Evolutionary conservation across 2,888 invertebrate species (phyloP), one percentile per base, ranked within the genome.

Genomic region (Philereme transversata): DNA sequence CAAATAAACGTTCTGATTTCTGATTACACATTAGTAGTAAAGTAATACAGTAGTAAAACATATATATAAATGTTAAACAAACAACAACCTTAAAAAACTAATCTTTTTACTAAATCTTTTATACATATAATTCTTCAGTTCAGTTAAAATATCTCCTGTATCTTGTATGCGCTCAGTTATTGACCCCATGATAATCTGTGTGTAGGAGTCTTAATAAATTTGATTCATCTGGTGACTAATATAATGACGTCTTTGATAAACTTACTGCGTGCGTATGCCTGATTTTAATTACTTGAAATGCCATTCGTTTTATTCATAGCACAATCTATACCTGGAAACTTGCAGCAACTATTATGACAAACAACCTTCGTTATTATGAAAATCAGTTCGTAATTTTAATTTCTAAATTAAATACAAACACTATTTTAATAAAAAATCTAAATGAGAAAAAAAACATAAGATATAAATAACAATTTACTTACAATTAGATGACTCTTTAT

Each of bases 141-240:
- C 9, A 55, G 51, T 63, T 61, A 33, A 51, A 56, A 57, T 49
- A 44, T 51, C 46, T 55, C 34, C 22, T 61, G 57, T 54, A 61
- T 66, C 51, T 47, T 51, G 41, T 50, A 34, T 47, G 46, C 8
- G 8, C 40, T 40, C 6, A 59, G 65, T 59, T 60, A 67, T 64
- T 59, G 69, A 60, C 63, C 66, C 58, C 40, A 51, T 36, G 49
- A 46, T 45, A 48, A 51, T 55, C 51, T 38, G 43, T 36, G 52
- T 53, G 62, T 65, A 59, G 63, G 51, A 59, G 64, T 58, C 44
- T 51, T 57, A 44, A 56, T 60, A 60, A 60, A 53, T 59, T 75
- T 81, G 76, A 81, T 76, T 82, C 81, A 82, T 78, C 67, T 61
- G 62, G 70, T 82, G 81, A 82, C 78, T 78, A 79, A 79, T 66